Evolutionary conservation across 2,113 vertebrate genomes (phyloP), one percentile per base, ranked within the genome.

Genomic region (Oxyura jamaicensis): DNA sequence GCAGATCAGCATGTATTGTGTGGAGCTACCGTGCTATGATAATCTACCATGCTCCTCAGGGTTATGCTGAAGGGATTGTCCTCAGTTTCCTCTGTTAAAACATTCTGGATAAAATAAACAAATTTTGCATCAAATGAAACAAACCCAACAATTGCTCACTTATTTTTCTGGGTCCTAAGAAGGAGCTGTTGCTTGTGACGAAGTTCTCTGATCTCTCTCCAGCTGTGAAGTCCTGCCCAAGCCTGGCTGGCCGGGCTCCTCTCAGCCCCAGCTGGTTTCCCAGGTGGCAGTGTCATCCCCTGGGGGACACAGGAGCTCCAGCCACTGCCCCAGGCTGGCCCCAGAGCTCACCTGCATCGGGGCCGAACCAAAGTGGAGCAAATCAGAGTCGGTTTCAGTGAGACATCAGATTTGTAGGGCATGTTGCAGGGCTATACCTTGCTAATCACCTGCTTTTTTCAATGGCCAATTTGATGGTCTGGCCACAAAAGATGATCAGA

Each of bases 21-120:
- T 35, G 59, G 56, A 33, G 26, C n/a, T 36, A 46, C 52, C n/a
- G 2, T 3, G 14, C 4, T 3, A 39, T 33, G 4, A 60, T 9
- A 58, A 31, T 16, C 76, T 25, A 4, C n/a, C 0, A 0, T 5
- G 8, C 4, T 35, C 68, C 68, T 48, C 59, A 68, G 41, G n/a
- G 9, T 18, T 22, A 6, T 21, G 18, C 17, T 79, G 3, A 8
- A 33, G 86, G 44, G 39, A 8, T 59, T 17, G 8, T 16, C 67
- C 50, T 88, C 12, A 3, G 7, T 62, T 77, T 35, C 17, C 21
- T 46, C 53, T 68, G 7, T 35, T 35, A 46, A 83, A 72, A 33
- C 36, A 5, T 60, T 74, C 74, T 9, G 25, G 52, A 36, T 12
- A 36, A 46, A 62, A 8, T 25, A 14, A 19, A 11, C 5, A 16